Evolutionary conservation across 2,888 invertebrate genomes (phyloP).

Genomic region (Lottia gigantea): DNA sequence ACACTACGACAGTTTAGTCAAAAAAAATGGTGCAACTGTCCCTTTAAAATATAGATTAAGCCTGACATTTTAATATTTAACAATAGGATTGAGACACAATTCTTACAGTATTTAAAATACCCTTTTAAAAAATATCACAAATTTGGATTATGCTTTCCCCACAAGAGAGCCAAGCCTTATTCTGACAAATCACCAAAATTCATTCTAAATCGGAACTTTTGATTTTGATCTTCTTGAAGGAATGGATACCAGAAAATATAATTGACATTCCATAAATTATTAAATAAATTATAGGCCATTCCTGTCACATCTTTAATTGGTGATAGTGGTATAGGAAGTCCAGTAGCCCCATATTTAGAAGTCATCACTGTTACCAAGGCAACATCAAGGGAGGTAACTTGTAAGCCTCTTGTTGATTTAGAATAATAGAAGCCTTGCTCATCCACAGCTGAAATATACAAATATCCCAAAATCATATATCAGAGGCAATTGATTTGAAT

Average conservation of each 20-base stretch:
- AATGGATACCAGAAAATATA: conserved; percentile 65
- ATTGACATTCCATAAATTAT: conserved; percentile 64
- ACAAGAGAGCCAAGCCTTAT: too few species aligned
- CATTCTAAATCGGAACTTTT: conserved; percentile 42
- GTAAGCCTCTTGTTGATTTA: conserved; percentile 33
- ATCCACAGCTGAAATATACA: conserved; percentile 45
- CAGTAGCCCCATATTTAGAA: conserved; percentile 35
- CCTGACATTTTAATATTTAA: too few species aligned
- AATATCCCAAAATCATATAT: not conserved
- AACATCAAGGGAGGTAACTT: conserved; percentile 45
- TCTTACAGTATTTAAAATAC: too few species aligned
- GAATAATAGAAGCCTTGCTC: conserved; percentile 46
- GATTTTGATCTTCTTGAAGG: conserved; percentile 37
- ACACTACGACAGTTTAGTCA: too few species aligned
- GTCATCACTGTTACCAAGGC: conserved; percentile 48
- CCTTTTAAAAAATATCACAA: too few species aligned
- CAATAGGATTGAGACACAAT: too few species aligned
- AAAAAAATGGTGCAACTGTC: too few species aligned
- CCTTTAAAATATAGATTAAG: too few species aligned
- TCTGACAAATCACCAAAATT: conserved; percentile 24
- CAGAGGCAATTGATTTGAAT: too few species aligned
- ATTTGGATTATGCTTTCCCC: too few species aligned
- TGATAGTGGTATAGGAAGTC: conserved; percentile 46
- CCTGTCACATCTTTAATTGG: conserved; percentile 47
- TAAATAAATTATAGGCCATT: conserved; percentile 57